These are phyloP conservation scores for Danio jaintianensis DNA, from an alignment of 2,797 vertebrate genomes.

Conservation along the genomic window DNA sequence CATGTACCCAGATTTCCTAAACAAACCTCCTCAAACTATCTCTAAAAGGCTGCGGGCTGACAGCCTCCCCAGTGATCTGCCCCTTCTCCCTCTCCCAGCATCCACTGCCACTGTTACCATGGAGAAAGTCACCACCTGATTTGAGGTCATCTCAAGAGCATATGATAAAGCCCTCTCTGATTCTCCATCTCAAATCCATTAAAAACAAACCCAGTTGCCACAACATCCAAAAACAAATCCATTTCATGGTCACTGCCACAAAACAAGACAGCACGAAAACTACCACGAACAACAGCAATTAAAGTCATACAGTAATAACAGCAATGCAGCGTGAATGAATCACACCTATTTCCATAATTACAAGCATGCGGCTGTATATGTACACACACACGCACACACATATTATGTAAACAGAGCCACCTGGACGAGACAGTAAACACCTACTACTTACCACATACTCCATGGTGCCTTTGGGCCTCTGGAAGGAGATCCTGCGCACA, in stretches of 20 bases:
- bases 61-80: background rate
- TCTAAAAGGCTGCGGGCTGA: background rate
- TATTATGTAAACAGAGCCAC: constrained; percentile 34
- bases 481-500: constrained; percentile 86
- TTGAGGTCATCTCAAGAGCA: constrained; percentile 81
- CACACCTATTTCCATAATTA: constrained; percentile 11
- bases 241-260: too few species aligned
- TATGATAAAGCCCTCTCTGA: constrained; percentile 50
- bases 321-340: constrained; percentile 10
- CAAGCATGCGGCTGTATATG: constrained; percentile 25
- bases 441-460: constrained; percentile 84
- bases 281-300: constrained; percentile 27
- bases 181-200: constrained; percentile 46
- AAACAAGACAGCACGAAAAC: constrained; percentile 1
- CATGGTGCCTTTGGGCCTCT: constrained; percentile 84
- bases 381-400: constrained; percentile 19
- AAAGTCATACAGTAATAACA: constrained; percentile 10
- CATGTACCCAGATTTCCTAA: background rate
- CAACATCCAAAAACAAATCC: too few species aligned
- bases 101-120: constrained; percentile 73
- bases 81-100: constrained; percentile 39
- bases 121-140: constrained; percentile 70
- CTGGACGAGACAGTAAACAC: constrained; percentile 30
- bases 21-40: background rate
- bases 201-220: constrained; percentile 43